Evolutionary conservation across 2,888 invertebrate species (phyloP).

Genomic region (Drosophila nigricruria): DNA sequence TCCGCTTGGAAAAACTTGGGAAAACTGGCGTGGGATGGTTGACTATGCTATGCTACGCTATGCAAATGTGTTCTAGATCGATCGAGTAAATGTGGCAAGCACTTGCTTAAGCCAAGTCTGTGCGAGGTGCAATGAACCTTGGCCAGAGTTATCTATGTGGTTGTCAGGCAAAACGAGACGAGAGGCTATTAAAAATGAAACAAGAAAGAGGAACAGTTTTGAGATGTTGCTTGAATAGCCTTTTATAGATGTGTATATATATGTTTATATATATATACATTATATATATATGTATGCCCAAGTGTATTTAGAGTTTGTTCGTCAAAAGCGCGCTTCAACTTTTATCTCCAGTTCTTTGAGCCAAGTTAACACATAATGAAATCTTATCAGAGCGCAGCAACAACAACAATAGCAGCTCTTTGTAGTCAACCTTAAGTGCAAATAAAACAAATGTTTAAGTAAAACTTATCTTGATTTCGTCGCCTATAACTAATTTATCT

Average conservation of each 20-base stretch:
- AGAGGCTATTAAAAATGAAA: slow-evolving; percentile 55
- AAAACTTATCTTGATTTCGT: slow-evolving; percentile 61
- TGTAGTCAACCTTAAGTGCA: slow-evolving; percentile 48
- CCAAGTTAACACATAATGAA: slow-evolving; percentile 48
- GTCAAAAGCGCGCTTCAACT: slow-evolving; percentile 12
- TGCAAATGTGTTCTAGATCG: slow-evolving; percentile 58
- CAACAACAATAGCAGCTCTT: slow-evolving; percentile 25
- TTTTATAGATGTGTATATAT: background rate
- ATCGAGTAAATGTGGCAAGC: slow-evolving; percentile 33
- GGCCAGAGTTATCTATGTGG: slow-evolving; percentile 11
- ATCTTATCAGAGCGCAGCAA: slow-evolving; percentile 45
- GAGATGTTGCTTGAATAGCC: background rate
- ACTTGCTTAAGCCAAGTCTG: background rate
- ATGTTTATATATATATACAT: background rate
- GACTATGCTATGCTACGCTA: slow-evolving; percentile 28
- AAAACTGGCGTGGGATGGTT: slow-evolving; percentile 45
- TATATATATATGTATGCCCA: background rate
- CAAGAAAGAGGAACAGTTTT: slow-evolving; percentile 12
- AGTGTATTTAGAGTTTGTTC: background rate
- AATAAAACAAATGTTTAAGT: slow-evolving; percentile 64
- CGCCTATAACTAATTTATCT: slow-evolving; percentile 42
- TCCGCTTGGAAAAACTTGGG: slow-evolving; percentile 42
- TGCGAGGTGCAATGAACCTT: slow-evolving; percentile 58
- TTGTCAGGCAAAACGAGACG: slow-evolving; percentile 36
- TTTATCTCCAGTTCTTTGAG: slow-evolving; percentile 58